Evolutionary conservation across 2,113 vertebrate genomes (phyloP), one percentile per base, ranked within the genome.

Genomic region (Anoplopoma fimbria): DNA sequence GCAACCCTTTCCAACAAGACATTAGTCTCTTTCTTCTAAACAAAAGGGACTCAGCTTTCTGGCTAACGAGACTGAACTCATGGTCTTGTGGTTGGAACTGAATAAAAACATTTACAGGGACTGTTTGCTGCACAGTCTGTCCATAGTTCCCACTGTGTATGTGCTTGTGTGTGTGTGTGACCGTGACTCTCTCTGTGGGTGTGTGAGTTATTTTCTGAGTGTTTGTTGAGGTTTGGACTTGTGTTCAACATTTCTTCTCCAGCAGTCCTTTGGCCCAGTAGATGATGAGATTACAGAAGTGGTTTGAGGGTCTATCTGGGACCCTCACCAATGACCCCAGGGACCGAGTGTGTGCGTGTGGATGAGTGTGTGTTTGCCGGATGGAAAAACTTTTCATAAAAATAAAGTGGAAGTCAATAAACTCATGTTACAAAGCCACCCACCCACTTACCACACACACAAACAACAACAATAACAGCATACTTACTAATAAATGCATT

Each of bases 11-110:
- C 89, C 88, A 91, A 87, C 82, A 65, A 76, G 61, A 74, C 69
- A 71, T 89, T 72, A 87, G 88, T 90, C 87, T 81, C 63, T 80
- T 86, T 73, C 68, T 72, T 83, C 75, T 65, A 84, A 89, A 89
- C 87, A 89, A 84, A 90, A 84, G 85, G 51, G 55, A 73, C 70
- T 89, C 33, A 17, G 78, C 81, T 92, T 87, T 85, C 83, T 57
- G 82, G 82, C 81, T 87, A 85, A 81, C 69, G 34, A 82, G 75
- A 87, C 77, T 80, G 63, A 87, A 87, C 68, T 85, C 47, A 60
- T 70, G 81, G 68, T 83, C 79, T 71, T 86, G 87, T 69, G 82
- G 89, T 90, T 81, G 72, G 73, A 91, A 82, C 36, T 47, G 74
- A 88, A 87, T 69, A 86, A 81, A 86, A 89, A 90, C 78, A 82